Base-by-base conservation (phyloP, 2,888 invertebrate species). In the Aspidapion aeneum region DNA sequence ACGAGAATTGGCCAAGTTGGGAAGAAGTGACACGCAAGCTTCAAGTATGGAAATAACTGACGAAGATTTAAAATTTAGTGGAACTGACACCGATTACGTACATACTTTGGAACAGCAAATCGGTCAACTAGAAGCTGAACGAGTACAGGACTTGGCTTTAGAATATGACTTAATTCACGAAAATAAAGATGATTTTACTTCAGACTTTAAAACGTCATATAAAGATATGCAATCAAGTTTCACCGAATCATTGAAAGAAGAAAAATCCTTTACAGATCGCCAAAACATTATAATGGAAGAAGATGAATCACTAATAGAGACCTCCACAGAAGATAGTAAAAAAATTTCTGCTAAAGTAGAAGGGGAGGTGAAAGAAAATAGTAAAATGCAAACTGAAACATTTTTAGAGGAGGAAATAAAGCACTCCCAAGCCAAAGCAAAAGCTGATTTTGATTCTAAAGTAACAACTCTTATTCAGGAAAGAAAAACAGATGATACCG, bases 61-160 rank as follows among this genome's bases (percentile, higher is more conserved):
- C 70, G 90, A 90, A 82, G 90, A 90, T 74, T 83, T 90, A 69
- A 84, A 85, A 72, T 89, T 87, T 74, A 89, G 88, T 74, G 88
- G 88, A 61, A 84, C 85, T 66, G 88, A 88, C 74, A 84, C 85
- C 66, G 88, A 88, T 77, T 83, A 85, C 70, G 86, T 87, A 66
- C 72, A 78, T 66, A 74, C 79, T 54, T 68, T 80, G 21, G 74
- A 81, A 74, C 77, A 80, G 70, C 75, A 79, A 73, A 78, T 79
- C 60, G 78, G 75, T 61, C 79, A 80, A 65, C 66, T 80, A 9
- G 80, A 82, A 76, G 76, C 82, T 75, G 70, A 85, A 80, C 63
- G 82, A 75, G 58, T 82, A 77, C 61, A 80, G 75, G 72, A 84
- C 79, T 76, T 72, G 73, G 65, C 82, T 79, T 65, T 73, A 22